Base-by-base conservation (phyloP, 2,888 invertebrate species). In the Euphydryas editha region DNA sequence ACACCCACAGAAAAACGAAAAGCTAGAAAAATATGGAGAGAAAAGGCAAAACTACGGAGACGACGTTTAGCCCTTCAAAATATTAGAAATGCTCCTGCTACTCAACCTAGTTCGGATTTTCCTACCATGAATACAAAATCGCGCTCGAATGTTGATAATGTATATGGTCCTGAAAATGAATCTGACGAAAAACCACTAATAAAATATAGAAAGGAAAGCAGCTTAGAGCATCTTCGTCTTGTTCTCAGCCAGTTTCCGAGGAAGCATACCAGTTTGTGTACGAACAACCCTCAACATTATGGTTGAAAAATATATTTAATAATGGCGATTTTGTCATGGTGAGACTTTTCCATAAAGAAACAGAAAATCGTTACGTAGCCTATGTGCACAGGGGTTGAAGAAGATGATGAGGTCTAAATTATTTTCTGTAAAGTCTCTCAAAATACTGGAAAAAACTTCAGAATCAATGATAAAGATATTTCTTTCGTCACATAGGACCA, bases 21-120 rank as follows among this genome's bases (percentile, higher is more conserved):
- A 24, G 24, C 65, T 56, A 64, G 70, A 67, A 69, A 72, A 57
- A 17, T 68, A 60, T 72, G 72, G 69, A 70, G 67, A 65, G 64
- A 72, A 60, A 72, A 73, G 63, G 65, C 73, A 42, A 69, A 56
- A 65, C 62, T 24, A 58, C 66, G 69, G 54, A 71, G 73, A 69
- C 59, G 57, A 55, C 69, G 69, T 62, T 59, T 64, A 62, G 66
- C 67, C 59, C 68, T 70, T 36, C 68, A 70, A 67, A 42, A 65
- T 64, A 62, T 61, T 39, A 15, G 39, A 39, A 39, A 39, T 10
- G 4, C 36, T 54, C 54, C 47, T 18, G 18, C 18, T 18, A 47
- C 47, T 7, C 17, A 7, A 18, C 20, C 47, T 47, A 18, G 17
- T 17, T 47, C 47, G 1, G 47, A 47, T 17, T n/a, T n/a, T n/a